A percentile compares a stretch with the other conserved stretches of the same genome.
Evolutionary conservation across 1,140 invertebrate genomes (phyloP).

Genomic region (Solenopsis fugax): DNA sequence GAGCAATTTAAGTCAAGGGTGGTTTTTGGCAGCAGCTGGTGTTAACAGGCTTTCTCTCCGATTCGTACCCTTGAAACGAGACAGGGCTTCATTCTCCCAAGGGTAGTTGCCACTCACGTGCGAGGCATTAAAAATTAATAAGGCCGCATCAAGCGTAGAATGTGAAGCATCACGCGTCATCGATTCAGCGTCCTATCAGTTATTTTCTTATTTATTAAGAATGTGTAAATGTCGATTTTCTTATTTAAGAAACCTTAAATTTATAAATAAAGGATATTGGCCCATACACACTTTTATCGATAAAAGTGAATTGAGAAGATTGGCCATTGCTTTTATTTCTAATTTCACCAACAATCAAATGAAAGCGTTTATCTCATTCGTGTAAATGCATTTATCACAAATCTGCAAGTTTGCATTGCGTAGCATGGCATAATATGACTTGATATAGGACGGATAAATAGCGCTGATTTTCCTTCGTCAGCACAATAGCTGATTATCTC

Average conservation of each 20-base stretch:
- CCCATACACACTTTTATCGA: not conserved
- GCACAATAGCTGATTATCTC: conserved; percentile 35
- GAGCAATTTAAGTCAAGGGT: conserved; percentile 32
- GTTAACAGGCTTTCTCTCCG: conserved; percentile 68
- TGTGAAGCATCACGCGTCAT: conserved; percentile 36
- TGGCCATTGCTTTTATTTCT: not conserved
- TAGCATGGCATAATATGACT: not conserved
- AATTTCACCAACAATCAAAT: not conserved
- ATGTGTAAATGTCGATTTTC: not conserved
- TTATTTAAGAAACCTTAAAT: not conserved
- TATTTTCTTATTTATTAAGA: not conserved
- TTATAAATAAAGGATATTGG: not conserved
- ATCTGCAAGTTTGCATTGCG: not conserved
- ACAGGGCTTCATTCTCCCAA: conserved; percentile 43
- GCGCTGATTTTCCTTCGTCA: conserved; percentile 48
- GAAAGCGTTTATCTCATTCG: not conserved
- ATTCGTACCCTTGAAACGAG: conserved; percentile 68
- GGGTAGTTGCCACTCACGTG: conserved; percentile 41
- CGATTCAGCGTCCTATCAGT: not conserved
- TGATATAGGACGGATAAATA: not conserved
- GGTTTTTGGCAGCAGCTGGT: conserved; percentile 72
- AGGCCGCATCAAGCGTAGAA: not conserved
- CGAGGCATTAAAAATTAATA: conserved; percentile 73
- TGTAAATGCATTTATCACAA: not conserved
- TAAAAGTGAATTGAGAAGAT: too few relatives aligned